Conservation (phyloP, 1,140 invertebrate genomes). For the Achatina immaculata region DNA sequence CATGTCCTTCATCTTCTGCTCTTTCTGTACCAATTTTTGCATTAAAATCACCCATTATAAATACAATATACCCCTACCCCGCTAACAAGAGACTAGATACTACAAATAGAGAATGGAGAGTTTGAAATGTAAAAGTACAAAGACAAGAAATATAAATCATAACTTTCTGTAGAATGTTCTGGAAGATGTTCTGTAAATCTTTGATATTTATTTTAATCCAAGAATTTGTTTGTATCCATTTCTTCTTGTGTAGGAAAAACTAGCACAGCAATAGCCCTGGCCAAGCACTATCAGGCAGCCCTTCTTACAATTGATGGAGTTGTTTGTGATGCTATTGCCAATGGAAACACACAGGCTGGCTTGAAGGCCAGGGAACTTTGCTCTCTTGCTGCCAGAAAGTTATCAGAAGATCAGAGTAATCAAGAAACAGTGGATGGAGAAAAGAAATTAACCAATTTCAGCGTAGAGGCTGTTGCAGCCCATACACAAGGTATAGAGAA, state of each 20-base stretch:
- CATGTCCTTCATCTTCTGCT: no score
- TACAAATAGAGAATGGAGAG: no score
- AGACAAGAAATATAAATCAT: no score
- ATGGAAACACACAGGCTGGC: conserved; percentile 65
- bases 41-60: no score
- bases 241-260: conserved; percentile 62
- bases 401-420: conserved; percentile 62
- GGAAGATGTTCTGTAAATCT: no score
- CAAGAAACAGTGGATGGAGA: conserved; percentile 62
- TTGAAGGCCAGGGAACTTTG: conserved; percentile 67
- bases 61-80: no score
- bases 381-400: conserved; percentile 64
- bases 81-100: no score
- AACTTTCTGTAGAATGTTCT: no score
- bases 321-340: conserved; percentile 69
- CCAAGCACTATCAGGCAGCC: conserved; percentile 69
- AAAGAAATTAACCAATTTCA: conserved; percentile 65
- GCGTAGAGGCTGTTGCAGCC: conserved; percentile 68
- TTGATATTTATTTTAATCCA: no score
- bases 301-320: conserved; percentile 69
- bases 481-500: conserved; percentile 67
- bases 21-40: no score
- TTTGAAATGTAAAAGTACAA: no score
- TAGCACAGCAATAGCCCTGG: conserved; percentile 61
- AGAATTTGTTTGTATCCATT: no score